Percentiles rank a stretch among this genome's conserved stretches.
phyloP scores from a whole-genome alignment of 2,888 invertebrate genomes.

The Sipunculus nudus region DNA sequence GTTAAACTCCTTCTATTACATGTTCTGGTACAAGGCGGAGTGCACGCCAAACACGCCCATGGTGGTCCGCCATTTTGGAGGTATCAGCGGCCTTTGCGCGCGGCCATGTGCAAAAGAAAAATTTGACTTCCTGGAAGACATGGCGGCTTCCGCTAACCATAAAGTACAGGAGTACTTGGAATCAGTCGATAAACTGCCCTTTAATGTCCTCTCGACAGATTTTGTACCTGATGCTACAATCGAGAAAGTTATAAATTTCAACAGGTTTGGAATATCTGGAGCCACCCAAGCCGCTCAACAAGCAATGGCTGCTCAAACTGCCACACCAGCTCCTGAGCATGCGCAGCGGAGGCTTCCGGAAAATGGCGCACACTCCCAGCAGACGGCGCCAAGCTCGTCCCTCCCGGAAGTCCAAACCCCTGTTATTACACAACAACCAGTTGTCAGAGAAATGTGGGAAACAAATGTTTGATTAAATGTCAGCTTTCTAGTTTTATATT shows the following conservation, averaged over 20 bases:
- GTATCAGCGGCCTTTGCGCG: slow-evolving; percentile 18
- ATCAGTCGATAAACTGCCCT: slow-evolving; percentile 12
- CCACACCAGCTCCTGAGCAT: no score
- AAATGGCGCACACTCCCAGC: no score
- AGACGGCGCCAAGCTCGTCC: no score
- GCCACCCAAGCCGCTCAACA: no score
- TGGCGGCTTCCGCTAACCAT: slow-evolving; percentile 27
- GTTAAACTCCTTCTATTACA: slow-evolving; percentile 3
- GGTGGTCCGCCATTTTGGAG: slow-evolving; percentile 25
- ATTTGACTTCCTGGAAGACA: slow-evolving; percentile 33
- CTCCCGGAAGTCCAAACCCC: no score
- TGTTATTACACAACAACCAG: no score
- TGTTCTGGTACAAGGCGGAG: slow-evolving; percentile 38
- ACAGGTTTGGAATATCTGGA: no score
- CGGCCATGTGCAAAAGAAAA: slow-evolving; percentile 23
- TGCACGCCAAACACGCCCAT: slow-evolving; percentile 20
- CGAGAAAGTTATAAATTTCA: slow-evolving; percentile 25
- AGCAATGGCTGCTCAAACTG: no score
- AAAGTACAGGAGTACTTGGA: slow-evolving; percentile 11
- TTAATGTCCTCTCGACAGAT: slow-evolving; percentile 30
- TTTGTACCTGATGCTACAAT: slow-evolving; percentile 32
- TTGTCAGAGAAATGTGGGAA: no score
- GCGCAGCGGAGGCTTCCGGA: no score
- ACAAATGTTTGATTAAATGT: no score
- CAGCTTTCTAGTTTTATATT: no score